Conservation (phyloP, 2,113 vertebrate species). For the Colinus virginianus region DNA sequence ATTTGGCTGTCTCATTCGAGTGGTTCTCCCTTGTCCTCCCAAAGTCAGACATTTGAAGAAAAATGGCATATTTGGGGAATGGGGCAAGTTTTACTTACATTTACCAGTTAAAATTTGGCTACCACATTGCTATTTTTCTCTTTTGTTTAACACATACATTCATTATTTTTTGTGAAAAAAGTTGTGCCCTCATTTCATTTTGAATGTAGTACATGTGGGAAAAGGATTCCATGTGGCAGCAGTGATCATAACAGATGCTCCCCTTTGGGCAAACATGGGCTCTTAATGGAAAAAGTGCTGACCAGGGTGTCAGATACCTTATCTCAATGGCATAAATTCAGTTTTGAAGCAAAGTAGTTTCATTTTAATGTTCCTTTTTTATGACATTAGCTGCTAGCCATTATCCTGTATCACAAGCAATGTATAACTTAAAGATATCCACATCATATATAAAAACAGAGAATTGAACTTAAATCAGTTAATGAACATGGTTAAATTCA, state of each 20-base stretch:
- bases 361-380: not conserved
- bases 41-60: not conserved
- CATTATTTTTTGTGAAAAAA: not conserved
- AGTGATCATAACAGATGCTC: conserved; percentile 33
- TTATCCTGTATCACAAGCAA: not conserved
- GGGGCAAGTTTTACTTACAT: not conserved
- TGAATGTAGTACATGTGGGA: not conserved
- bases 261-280: conserved; percentile 34
- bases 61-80: not conserved
- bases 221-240: conserved; percentile 52
- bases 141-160: not conserved
- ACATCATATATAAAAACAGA: conserved; percentile 8
- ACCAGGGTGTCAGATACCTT: conserved; percentile 20
- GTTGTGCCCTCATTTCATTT: conserved; percentile 19
- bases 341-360: conserved; percentile 21
- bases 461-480: conserved; percentile 10
- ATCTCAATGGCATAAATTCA: conserved; percentile 8
- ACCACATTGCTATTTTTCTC: not conserved
- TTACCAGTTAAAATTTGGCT: not conserved
- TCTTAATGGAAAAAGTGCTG: conserved; percentile 49
- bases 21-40: not conserved
- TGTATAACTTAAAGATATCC: conserved; percentile 13
- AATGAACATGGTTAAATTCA: not conserved
- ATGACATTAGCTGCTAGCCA: not conserved
- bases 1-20: not conserved